These are phyloP conservation scores for Helicoverpa armigera DNA, from an alignment of 1,140 invertebrate genomes.

Conservation along the genomic window DNA sequence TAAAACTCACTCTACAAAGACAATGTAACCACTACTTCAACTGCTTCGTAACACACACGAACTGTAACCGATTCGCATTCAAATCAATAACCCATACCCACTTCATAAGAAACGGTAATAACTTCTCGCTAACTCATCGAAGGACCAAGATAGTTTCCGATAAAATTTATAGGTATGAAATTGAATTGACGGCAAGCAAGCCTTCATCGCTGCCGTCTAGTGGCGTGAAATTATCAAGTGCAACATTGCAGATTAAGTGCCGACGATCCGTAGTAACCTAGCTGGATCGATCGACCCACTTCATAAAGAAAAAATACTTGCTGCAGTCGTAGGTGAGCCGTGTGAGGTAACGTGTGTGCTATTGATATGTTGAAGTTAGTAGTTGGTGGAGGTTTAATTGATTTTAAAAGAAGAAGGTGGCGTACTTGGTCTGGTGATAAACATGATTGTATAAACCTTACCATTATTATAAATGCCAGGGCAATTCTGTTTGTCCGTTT, in stretches of 20 bases:
- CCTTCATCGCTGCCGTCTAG: slow-evolving; percentile 59
- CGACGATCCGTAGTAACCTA: slow-evolving; percentile 67
- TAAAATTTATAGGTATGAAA: slow-evolving; percentile 77
- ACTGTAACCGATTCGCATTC: neutral
- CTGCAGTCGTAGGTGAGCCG: slow-evolving; percentile 26
- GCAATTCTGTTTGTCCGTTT: too few species aligned
- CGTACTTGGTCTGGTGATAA: neutral
- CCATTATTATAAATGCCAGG: too few species aligned
- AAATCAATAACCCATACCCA: neutral
- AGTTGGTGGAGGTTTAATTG: neutral
- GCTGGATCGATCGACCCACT: slow-evolving; percentile 73
- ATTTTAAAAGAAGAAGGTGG: neutral
- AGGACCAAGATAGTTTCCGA: slow-evolving; percentile 59
- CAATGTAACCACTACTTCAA: too few species aligned
- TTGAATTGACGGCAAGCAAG: slow-evolving; percentile 74
- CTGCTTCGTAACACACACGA: neutral
- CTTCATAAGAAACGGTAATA: slow-evolving; percentile 16
- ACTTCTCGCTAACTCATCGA: slow-evolving; percentile 27
- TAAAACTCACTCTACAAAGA: too few species aligned
- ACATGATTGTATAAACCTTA: too few species aligned
- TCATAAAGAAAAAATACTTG: slow-evolving; percentile 68
- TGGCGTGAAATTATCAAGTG: slow-evolving; percentile 79
- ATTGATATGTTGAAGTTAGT: neutral
- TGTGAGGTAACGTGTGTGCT: neutral
- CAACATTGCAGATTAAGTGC: slow-evolving; percentile 79